Percentiles rank a stretch among this genome's conserved stretches.
phyloP scores from a whole-genome alignment of 2,797 vertebrate genomes.

The Sparus aurata region DNA sequence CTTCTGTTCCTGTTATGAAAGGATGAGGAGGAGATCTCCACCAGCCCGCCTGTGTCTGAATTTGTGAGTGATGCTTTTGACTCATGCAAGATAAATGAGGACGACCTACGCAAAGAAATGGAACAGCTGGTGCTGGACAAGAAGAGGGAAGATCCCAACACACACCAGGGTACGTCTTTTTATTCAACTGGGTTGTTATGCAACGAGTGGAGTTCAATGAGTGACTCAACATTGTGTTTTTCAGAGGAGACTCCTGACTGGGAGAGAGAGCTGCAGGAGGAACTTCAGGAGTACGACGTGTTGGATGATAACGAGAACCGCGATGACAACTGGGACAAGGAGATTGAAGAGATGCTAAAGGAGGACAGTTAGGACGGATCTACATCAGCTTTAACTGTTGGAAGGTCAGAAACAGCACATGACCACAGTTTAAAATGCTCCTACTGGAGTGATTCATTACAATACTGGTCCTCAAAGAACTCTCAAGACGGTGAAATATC shows the following conservation, averaged over 20 bases:
- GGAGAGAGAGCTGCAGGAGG: conserved; percentile 93
- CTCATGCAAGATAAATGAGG: conserved; percentile 90
- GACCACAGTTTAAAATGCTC: not conserved
- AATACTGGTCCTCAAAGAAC: not conserved
- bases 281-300: conserved; percentile 93
- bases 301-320: conserved; percentile 87
- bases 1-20: conserved; percentile 57
- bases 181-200: conserved; percentile 13
- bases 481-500: not conserved
- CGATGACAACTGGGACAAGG: conserved; percentile 92
- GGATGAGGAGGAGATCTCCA: conserved; percentile 92
- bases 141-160: conserved; percentile 75
- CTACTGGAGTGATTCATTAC: not conserved
- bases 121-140: conserved; percentile 93
- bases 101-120: conserved; percentile 94
- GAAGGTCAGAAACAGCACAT: conserved; percentile 11
- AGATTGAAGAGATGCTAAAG: conserved; percentile 95
- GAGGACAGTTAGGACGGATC: conserved; percentile 78
- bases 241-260: conserved; percentile 90
- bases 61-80: conserved; percentile 95
- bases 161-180: conserved; percentile 80
- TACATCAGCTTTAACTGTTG: not conserved
- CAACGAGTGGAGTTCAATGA: conserved; percentile 61
- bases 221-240: conserved; percentile 72
- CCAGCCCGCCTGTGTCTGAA: conserved; percentile 89